Percentiles rank a stretch among this genome's conserved stretches.
Conservation (phyloP, 2,113 vertebrate genomes). For the Heterotis niloticus region DNA sequence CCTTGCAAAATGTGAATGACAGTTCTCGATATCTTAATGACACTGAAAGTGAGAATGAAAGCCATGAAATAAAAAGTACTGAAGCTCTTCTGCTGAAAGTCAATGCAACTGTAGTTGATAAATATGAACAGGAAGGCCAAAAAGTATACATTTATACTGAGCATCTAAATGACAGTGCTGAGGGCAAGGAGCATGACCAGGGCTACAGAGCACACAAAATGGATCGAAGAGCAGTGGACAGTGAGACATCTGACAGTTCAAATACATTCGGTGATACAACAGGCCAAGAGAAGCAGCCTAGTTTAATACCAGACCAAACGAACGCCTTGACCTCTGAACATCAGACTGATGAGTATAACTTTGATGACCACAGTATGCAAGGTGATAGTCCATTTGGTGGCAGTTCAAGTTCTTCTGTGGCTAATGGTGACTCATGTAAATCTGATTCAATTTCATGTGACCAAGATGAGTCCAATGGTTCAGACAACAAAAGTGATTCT, state of each 20-base stretch:
- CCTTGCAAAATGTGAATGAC: neutral
- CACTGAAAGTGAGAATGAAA: neutral
- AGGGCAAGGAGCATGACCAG: neutral
- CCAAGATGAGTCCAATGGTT: neutral
- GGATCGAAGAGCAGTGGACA: neutral
- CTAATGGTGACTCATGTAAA: neutral
- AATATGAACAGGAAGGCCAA: neutral
- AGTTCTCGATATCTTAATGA: neutral
- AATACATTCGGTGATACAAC: neutral
- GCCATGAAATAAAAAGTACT: neutral
- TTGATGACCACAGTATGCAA: slow-evolving; percentile 13
- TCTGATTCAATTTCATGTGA: slow-evolving; percentile 14
- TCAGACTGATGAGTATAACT: neutral
- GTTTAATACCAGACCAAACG: neutral
- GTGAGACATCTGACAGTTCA: neutral
- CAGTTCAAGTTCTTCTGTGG: slow-evolving; percentile 2
- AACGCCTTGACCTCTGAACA: slow-evolving; percentile 1
- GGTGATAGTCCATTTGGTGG: slow-evolving; percentile 22
- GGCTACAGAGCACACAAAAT: neutral
- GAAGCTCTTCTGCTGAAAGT: neutral
- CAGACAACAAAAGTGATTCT: slow-evolving; percentile 5
- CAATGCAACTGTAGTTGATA: neutral
- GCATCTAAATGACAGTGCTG: neutral
- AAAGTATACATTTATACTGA: neutral
- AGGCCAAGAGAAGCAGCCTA: neutral